phyloP scores from a whole-genome alignment of 2,797 vertebrate genomes.

The Sebastes cheni region DNA sequence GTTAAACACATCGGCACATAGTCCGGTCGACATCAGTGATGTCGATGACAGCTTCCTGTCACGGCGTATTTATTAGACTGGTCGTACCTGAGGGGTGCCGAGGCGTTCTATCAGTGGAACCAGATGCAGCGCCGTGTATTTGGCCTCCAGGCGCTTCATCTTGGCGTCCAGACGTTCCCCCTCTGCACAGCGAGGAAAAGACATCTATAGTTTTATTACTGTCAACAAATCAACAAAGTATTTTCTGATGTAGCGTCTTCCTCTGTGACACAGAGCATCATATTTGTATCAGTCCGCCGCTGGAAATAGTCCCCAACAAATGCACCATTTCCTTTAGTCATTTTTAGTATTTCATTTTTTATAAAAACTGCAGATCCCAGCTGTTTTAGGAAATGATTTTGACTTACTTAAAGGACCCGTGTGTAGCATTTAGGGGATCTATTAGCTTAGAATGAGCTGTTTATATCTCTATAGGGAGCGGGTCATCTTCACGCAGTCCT shows the following conservation, averaged over 20 bases:
- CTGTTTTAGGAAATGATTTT: not conserved
- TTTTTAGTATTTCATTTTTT: too few species aligned
- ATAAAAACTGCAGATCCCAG: not conserved
- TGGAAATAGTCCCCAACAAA: too few species aligned
- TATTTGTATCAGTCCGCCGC: too few species aligned
- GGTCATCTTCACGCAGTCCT: too few species aligned
- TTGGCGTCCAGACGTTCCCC: slow-evolving; percentile 98
- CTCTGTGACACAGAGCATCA: too few species aligned
- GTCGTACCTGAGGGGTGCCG: slow-evolving; percentile 94
- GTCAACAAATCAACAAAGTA: too few species aligned
- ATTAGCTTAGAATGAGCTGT: too few species aligned
- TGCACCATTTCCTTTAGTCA: too few species aligned
- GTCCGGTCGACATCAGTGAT: too few species aligned
- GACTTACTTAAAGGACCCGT: not conserved
- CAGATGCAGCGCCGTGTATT: slow-evolving; percentile 94
- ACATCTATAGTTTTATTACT: not conserved
- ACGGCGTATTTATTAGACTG: not conserved
- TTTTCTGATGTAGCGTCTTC: too few species aligned
- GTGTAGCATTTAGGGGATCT: not conserved
- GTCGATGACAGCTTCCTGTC: not conserved
- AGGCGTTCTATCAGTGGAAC: slow-evolving; percentile 97
- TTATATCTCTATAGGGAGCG: too few species aligned
- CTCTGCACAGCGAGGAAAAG: slow-evolving; percentile 79
- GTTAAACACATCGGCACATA: too few species aligned
- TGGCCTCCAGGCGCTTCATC: slow-evolving; percentile 98